Conservation (phyloP, 2,113 vertebrate genomes). For the Tauraco erythrolophus region DNA sequence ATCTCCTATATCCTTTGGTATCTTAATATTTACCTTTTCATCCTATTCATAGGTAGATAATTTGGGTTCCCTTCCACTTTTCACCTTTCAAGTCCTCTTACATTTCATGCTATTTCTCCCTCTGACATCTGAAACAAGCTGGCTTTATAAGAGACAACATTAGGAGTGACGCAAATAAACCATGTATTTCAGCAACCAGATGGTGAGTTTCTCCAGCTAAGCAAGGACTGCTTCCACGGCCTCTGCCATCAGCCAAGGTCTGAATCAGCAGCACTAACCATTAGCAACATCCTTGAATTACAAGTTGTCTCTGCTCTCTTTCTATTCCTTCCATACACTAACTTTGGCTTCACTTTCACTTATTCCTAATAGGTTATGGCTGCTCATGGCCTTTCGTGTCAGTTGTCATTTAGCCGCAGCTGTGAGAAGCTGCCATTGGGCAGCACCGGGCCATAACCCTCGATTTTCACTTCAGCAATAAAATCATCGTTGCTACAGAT, state of each 20-base stretch:
- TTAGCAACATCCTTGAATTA: neutral
- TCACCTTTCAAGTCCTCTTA: neutral
- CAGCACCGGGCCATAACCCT: neutral
- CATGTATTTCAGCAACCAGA: neutral
- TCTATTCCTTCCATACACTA: neutral
- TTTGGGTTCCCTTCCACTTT: neutral
- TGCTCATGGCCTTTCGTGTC: neutral
- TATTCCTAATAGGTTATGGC: neutral
- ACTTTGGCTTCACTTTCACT: neutral
- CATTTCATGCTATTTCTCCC: neutral
- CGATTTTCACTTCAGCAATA: neutral
- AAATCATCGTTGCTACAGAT: neutral
- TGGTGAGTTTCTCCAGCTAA: neutral
- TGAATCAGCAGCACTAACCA: conserved; percentile 11
- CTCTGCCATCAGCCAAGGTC: neutral
- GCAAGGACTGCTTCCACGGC: neutral
- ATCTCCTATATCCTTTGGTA: neutral
- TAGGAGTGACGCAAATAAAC: neutral
- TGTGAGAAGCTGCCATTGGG: neutral
- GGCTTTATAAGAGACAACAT: neutral
- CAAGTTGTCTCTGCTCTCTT: neutral
- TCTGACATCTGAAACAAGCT: neutral
- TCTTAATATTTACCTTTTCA: neutral
- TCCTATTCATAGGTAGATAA: neutral
- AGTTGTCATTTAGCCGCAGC: neutral